phyloP scores from a whole-genome alignment of 2,888 invertebrate species.

The Meteorus cinctellus region DNA sequence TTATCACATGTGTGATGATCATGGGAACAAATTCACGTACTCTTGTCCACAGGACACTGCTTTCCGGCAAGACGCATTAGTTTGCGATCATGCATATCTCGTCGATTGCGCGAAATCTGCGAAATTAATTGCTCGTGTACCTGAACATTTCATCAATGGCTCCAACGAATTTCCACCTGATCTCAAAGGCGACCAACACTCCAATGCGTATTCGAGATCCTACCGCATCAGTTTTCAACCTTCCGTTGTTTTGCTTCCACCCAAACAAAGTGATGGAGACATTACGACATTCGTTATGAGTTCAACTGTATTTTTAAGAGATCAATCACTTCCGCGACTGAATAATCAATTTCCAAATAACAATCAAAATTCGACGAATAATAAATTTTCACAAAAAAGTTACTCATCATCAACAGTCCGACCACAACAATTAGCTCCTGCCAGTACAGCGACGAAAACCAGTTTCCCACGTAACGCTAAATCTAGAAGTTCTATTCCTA shows the following conservation, averaged over 20 bases:
- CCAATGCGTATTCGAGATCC: conserved; percentile 38
- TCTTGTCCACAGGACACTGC: conserved; percentile 67
- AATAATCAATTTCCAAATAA: neutral
- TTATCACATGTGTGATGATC: conserved; percentile 68
- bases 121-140: conserved; percentile 9
- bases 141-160: neutral
- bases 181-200: neutral
- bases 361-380: conserved; percentile 8
- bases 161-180: neutral
- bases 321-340: conserved; percentile 34
- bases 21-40: conserved; percentile 68
- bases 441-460: conserved; percentile 11
- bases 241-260: conserved; percentile 22
- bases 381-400: conserved; percentile 24
- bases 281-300: conserved; percentile 54
- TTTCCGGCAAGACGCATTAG: conserved; percentile 67
- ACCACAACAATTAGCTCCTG: neutral
- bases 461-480: conserved; percentile 21
- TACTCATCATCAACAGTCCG: conserved; percentile 21
- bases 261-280: conserved; percentile 31
- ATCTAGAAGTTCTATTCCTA: neutral
- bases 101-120: conserved; percentile 60
- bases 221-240: conserved; percentile 46
- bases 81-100: conserved; percentile 67
- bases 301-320: conserved; percentile 54